Percentiles rank a stretch among this genome's conserved stretches.
phyloP scores from a whole-genome alignment of 2,797 vertebrate genomes.

The Kryptolebias ocellatus region DNA sequence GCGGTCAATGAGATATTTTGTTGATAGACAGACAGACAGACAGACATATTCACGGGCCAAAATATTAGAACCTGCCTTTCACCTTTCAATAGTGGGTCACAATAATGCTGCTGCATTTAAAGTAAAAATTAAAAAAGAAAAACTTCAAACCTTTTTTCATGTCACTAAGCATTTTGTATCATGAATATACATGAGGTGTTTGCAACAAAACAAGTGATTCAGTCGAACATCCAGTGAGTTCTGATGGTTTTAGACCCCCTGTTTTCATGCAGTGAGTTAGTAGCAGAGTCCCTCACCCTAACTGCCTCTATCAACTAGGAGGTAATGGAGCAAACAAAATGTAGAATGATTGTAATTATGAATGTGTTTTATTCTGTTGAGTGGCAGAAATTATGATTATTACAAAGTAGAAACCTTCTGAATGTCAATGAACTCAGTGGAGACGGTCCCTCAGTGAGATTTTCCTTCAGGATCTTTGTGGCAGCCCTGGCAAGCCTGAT shows the following conservation, averaged over 20 bases:
- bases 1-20: no score
- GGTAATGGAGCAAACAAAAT: constrained; percentile 7
- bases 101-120: no score
- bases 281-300: not conserved
- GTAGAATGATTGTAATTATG: constrained; percentile 3
- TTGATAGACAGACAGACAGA: no score
- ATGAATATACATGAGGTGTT: not conserved
- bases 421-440: not conserved
- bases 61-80: no score
- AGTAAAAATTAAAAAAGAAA: not conserved
- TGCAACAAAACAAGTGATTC: not conserved
- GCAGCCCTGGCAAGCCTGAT: not conserved
- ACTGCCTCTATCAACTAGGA: not conserved
- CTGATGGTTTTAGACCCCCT: not conserved
- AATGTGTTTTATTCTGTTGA: constrained; percentile 6
- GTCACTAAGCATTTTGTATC: not conserved
- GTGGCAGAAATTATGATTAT: constrained; percentile 11
- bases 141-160: not conserved
- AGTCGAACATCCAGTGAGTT: not conserved
- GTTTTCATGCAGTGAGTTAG: not conserved
- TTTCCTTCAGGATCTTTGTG: not conserved
- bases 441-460: not conserved
- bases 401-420: not conserved
- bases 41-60: no score
- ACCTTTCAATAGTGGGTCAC: no score